A percentile compares a stretch with the other conserved stretches of the same genome.
These are phyloP conservation scores for Rhinogobius similis DNA, from an alignment of 2,113 vertebrate genomes.

Conservation along the genomic window DNA sequence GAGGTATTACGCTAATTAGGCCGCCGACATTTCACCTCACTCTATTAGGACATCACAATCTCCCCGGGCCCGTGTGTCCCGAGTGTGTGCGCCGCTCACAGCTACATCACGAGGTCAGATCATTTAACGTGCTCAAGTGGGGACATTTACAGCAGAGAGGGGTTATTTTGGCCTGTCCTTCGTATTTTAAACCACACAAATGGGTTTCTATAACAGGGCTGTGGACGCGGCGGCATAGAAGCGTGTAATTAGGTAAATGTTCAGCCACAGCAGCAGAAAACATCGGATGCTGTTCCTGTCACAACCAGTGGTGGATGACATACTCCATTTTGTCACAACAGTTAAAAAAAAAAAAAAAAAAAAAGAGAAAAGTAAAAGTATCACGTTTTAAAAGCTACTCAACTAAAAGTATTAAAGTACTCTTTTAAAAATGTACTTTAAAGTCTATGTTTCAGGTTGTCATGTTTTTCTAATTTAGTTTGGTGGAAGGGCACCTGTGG, in stretches of 20 bases:
- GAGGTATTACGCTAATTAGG: conserved; percentile 47
- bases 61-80: neutral
- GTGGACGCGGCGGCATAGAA: neutral
- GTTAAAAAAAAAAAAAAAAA: too few relatives aligned
- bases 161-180: conserved; percentile 1
- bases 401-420: too few relatives aligned
- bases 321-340: too few relatives aligned
- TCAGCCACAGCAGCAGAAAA: too few relatives aligned
- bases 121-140: neutral
- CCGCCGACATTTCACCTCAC: conserved; percentile 21
- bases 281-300: too few relatives aligned
- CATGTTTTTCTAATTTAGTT: too few relatives aligned
- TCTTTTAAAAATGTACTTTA: too few relatives aligned
- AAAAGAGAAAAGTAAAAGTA: too few relatives aligned
- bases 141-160: neutral
- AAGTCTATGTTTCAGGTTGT: too few relatives aligned
- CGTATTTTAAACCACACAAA: neutral
- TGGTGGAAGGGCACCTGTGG: too few relatives aligned
- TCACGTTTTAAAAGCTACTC: too few relatives aligned
- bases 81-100: neutral
- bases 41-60: conserved; percentile 14
- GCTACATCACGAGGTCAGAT: neutral
- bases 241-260: neutral
- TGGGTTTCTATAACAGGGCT: neutral
- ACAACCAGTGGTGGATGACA: too few relatives aligned